phyloP scores from a whole-genome alignment of 2,797 vertebrate species.

The Betta splendens region DNA sequence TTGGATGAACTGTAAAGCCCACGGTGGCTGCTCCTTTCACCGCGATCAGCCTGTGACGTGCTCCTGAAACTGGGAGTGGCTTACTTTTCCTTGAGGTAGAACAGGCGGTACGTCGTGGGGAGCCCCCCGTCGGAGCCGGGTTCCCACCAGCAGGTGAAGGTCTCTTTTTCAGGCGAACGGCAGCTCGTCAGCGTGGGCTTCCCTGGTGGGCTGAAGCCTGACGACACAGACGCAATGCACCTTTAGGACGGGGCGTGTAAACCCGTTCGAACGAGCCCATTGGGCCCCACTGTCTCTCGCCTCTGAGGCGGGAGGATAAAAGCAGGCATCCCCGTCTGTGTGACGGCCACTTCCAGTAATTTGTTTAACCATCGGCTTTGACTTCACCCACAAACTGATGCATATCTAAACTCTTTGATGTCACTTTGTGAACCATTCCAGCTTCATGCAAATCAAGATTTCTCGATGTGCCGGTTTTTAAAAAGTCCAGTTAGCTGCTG shows the following conservation, averaged over 20 bases:
- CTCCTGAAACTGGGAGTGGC: slow-evolving; percentile 1
- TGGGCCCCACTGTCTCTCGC: not conserved
- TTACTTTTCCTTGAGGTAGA: slow-evolving; percentile 90
- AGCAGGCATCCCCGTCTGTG: too few species aligned
- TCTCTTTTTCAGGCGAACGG: slow-evolving; percentile 92
- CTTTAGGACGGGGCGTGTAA: too few species aligned
- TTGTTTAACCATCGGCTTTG: not conserved
- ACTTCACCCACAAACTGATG: not conserved
- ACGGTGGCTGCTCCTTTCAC: not conserved
- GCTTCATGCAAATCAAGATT: not conserved
- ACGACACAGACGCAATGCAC: slow-evolving; percentile 14
- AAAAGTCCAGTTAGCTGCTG: too few species aligned
- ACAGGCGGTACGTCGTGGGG: slow-evolving; percentile 86
- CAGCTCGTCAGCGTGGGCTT: slow-evolving; percentile 86
- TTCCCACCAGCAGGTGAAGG: slow-evolving; percentile 96
- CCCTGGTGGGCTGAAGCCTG: slow-evolving; percentile 79
- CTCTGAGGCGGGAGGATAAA: too few species aligned
- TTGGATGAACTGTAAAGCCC: not conserved
- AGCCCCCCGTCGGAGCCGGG: slow-evolving; percentile 86
- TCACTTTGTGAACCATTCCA: not conserved
- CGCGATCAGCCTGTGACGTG: too few species aligned
- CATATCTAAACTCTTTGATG: not conserved
- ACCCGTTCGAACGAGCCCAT: too few species aligned
- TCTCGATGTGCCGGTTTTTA: too few species aligned
- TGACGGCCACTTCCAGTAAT: not conserved